These are phyloP conservation scores for Metopia argyrocephala DNA, from an alignment of 2,888 invertebrate genomes.

Conservation along the genomic window DNA sequence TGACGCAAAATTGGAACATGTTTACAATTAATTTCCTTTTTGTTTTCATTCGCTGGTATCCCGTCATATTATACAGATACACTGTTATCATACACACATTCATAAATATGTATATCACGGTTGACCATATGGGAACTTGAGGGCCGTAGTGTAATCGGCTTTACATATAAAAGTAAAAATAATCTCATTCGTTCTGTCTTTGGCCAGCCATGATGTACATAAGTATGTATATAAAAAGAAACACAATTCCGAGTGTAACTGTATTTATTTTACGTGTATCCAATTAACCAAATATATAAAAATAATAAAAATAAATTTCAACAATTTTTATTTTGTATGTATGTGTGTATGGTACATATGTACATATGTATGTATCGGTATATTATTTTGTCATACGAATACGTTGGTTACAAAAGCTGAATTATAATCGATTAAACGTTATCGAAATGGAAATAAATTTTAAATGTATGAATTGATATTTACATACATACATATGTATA, in stretches of 20 bases:
- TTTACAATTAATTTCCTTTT: slow-evolving; percentile 34
- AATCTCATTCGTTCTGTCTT: too few species aligned
- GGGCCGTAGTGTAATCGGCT: too few species aligned
- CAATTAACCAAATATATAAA: neutral
- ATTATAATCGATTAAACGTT: slow-evolving; percentile 59
- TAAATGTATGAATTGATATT: slow-evolving; percentile 28
- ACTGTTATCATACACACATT: slow-evolving; percentile 1
- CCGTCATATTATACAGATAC: slow-evolving; percentile 5
- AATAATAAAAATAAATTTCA: neutral
- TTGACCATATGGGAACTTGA: too few species aligned
- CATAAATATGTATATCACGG: slow-evolving; percentile 12
- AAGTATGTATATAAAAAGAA: too few species aligned
- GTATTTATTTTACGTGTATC: too few species aligned
- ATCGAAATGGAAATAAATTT: slow-evolving; percentile 33
- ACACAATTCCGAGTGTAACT: too few species aligned
- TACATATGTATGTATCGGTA: neutral
- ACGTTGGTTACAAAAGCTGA: slow-evolving; percentile 32
- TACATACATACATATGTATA: neutral
- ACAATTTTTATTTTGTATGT: neutral
- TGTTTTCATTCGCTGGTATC: slow-evolving; percentile 4
- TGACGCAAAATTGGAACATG: slow-evolving; percentile 35
- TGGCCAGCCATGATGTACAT: too few species aligned
- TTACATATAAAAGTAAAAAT: too few species aligned
- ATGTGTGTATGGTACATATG: neutral
- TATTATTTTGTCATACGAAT: neutral